These are phyloP conservation scores for Acleris holmiana DNA, from an alignment of 2,888 invertebrate genomes.

Conservation along the genomic window DNA sequence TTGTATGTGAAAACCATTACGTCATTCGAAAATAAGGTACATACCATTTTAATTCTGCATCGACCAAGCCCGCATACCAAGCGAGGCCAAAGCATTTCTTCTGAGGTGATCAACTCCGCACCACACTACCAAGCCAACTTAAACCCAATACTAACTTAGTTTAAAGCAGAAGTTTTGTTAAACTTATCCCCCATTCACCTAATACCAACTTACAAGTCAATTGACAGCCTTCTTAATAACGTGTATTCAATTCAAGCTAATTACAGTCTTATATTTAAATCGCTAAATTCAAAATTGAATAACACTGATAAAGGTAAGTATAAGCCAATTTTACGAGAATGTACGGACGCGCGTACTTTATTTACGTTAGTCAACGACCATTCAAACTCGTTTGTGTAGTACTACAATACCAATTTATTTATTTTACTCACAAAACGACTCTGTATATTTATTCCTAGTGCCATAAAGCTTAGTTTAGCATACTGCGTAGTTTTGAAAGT, in stretches of 20 bases:
- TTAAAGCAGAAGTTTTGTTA: constrained; percentile 41
- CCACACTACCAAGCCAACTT: constrained; percentile 40
- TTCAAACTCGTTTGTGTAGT: constrained; percentile 64
- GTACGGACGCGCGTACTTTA: constrained; percentile 48
- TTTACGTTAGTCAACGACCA: constrained; percentile 54
- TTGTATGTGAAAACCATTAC: constrained; percentile 20
- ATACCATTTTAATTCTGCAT: constrained; percentile 47
- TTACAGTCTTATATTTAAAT: constrained; percentile 1
- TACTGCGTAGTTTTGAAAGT: not conserved
- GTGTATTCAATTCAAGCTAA: constrained; percentile 29
- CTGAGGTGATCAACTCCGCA: constrained; percentile 67
- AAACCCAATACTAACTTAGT: constrained; percentile 13
- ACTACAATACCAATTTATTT: constrained; percentile 46
- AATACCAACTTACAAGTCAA: constrained; percentile 34
- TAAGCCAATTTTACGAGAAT: constrained; percentile 56
- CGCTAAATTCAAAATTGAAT: constrained; percentile 41
- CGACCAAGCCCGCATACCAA: constrained; percentile 56
- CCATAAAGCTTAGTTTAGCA: not conserved
- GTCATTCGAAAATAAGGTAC: constrained; percentile 32
- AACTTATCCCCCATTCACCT: constrained; percentile 41
- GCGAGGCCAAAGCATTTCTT: constrained; percentile 75
- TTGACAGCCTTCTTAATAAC: constrained; percentile 12
- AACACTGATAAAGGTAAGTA: constrained; percentile 45
- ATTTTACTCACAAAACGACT: not conserved
- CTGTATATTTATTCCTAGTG: rapidly evolving